Evolutionary conservation across 30 jellyfish, hydroid and myxozoan species (phyloP).

Genomic region (Aurelia coerulea): DNA sequence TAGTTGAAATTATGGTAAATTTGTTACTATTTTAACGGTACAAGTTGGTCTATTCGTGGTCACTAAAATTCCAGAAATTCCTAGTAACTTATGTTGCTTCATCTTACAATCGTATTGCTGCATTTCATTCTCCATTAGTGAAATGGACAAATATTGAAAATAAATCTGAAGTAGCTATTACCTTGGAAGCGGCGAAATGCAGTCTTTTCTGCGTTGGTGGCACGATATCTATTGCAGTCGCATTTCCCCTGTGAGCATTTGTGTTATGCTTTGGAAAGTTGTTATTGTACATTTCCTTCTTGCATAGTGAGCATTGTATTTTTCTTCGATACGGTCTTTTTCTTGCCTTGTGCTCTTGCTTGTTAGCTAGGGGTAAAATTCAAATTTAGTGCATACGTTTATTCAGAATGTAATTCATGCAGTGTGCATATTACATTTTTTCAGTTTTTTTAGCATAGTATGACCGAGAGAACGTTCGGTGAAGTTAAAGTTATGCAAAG

Average conservation of each 20-base stretch:
- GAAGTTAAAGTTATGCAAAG: too few species aligned
- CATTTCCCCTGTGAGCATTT: slow-evolving; percentile 45
- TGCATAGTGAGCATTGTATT: slow-evolving; percentile 45
- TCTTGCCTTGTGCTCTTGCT: slow-evolving; percentile 16
- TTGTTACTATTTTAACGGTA: too few species aligned
- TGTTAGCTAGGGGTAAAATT: slow-evolving; percentile 1
- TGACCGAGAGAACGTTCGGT: too few species aligned
- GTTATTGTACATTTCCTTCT: slow-evolving; percentile 48
- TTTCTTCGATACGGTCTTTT: slow-evolving; percentile 36
- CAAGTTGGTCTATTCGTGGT: too few species aligned
- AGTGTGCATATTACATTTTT: too few species aligned
- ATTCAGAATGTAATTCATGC: not conserved
- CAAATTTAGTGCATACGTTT: slow-evolving; percentile 16
- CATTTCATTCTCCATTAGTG: not conserved
- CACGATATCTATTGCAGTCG: slow-evolving; percentile 27
- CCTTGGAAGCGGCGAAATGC: slow-evolving; percentile 38
- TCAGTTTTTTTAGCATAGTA: too few species aligned
- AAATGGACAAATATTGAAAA: slow-evolving; percentile 10
- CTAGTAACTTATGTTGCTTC: not conserved
- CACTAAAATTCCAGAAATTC: not conserved
- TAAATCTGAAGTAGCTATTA: slow-evolving; percentile 3
- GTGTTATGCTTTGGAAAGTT: slow-evolving; percentile 47
- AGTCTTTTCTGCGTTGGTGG: slow-evolving; percentile 33
- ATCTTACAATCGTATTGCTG: not conserved
- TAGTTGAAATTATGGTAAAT: too few species aligned